Evolutionary conservation across 1,140 invertebrate species (phyloP), one percentile per base, ranked within the genome.

Genomic region (Aleiodes sp.): DNA sequence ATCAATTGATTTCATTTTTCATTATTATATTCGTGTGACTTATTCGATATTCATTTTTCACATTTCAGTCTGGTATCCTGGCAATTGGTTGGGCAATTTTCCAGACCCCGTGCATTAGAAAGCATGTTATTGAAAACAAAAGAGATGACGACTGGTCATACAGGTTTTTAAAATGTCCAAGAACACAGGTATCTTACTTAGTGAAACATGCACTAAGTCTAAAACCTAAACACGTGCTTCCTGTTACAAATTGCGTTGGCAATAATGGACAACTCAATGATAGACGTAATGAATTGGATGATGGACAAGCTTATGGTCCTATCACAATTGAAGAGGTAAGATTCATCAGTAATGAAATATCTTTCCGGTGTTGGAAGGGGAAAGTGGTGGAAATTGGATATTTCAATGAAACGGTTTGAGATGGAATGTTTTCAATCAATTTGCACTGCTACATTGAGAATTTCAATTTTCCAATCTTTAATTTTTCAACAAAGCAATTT

Each of bases 281-380:
- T 6, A 61, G 16, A 4, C 8, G 10, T 37, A 21, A 43, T 70
- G 43, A 67, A 14, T 10, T 21, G 60, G 39, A 14, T 37, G 24
- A 63, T 71, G 37, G 46, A 26, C 21, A 9, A 52, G 12, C 65
- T 9, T 74, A 76, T 60, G 79, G 80, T 7, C 80, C 82, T 2
- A 73, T 80, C 9, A 82, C 81, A 26, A 65, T 77, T 60, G 75
- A 84, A 78, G 79, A 84, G 79, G 82, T 84, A 73, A 81, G 74
- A 70, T 60, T 75, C 28, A 72, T 72, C 24, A 76, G 75, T 57
- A 68, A 75, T 70, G 73, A 73, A 29, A 70, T 31, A 65, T 8
- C 65, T 21, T 76, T 31, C 70, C 16, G 46, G 16, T 60, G 8
- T 12, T 60, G 24, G 14, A 60, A 60, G 28, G n/a, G n/a, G n/a